Evolutionary conservation across 2,888 invertebrate genomes (phyloP).

Genomic region (Eupithecia abbreviata): DNA sequence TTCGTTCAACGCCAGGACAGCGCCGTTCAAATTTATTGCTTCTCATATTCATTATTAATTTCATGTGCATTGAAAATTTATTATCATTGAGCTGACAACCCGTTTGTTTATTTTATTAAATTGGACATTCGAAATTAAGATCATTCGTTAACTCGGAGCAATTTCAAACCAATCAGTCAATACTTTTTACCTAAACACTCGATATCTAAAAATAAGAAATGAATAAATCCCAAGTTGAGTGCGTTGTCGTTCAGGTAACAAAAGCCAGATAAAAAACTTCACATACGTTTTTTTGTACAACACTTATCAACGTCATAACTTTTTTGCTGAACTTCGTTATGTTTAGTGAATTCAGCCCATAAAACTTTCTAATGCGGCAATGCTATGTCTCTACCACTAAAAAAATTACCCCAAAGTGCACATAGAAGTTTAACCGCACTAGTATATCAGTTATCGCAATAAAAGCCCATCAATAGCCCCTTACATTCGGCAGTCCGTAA

Average conservation of each 20-base stretch:
- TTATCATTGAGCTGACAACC: neutral
- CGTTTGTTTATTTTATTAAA: neutral
- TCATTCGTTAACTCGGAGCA: neutral
- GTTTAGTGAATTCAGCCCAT: neutral
- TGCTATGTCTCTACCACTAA: neutral
- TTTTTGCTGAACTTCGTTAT: neutral
- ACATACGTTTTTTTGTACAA: neutral
- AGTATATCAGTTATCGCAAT: conserved; percentile 7
- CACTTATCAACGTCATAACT: neutral
- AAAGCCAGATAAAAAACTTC: neutral
- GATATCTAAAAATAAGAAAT: neutral
- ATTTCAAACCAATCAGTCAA: neutral
- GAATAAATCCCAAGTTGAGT: neutral
- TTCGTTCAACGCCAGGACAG: neutral
- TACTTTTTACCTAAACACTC: neutral
- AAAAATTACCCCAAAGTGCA: neutral
- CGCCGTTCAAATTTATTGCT: neutral
- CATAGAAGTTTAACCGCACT: neutral
- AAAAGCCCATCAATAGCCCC: conserved; percentile 13
- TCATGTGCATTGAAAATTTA: neutral
- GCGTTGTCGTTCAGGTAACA: neutral
- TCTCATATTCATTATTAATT: neutral
- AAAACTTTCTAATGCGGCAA: neutral
- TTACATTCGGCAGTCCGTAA: conserved; percentile 25
- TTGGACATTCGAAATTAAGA: neutral